Percentiles rank a stretch among this genome's conserved stretches.
Conservation (phyloP, 2,797 vertebrate genomes). For the Cossypha polioptera region DNA sequence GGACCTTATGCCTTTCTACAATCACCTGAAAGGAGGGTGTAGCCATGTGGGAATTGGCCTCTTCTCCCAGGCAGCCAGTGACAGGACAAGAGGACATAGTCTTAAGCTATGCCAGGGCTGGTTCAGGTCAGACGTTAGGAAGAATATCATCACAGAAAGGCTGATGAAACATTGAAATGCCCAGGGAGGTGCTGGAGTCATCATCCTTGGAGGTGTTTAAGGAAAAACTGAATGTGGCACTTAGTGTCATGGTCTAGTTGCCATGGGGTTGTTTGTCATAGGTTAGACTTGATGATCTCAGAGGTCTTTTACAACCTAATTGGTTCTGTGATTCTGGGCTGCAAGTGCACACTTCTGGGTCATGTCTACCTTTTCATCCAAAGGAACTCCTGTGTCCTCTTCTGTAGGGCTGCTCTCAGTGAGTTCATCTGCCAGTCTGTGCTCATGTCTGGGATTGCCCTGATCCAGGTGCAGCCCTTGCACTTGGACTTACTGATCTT, state of each 20-base stretch:
- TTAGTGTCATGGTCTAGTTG: background rate
- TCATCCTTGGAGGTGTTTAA: background rate
- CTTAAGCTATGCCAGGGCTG: no score
- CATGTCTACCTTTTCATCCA: background rate
- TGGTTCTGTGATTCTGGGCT: background rate
- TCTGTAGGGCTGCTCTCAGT: background rate
- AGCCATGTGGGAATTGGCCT: no score
- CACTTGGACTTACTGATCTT: background rate
- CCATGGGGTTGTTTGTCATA: background rate
- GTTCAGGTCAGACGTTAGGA: no score
- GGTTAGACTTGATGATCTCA: background rate
- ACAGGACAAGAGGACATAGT: no score
- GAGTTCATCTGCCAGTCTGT: background rate
- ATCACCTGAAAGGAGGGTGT: no score
- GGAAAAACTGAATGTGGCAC: background rate
- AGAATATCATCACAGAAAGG: background rate
- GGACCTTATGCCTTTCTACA: no score
- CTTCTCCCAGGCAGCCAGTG: no score
- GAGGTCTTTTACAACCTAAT: background rate
- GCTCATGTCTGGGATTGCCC: background rate
- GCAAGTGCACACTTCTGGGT: background rate
- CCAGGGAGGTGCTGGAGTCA: background rate
- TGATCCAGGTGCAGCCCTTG: background rate
- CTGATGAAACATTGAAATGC: background rate
- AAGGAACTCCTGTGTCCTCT: background rate